Base-by-base conservation (phyloP, 1,140 invertebrate species). In the Phymastichus coffea region DNA sequence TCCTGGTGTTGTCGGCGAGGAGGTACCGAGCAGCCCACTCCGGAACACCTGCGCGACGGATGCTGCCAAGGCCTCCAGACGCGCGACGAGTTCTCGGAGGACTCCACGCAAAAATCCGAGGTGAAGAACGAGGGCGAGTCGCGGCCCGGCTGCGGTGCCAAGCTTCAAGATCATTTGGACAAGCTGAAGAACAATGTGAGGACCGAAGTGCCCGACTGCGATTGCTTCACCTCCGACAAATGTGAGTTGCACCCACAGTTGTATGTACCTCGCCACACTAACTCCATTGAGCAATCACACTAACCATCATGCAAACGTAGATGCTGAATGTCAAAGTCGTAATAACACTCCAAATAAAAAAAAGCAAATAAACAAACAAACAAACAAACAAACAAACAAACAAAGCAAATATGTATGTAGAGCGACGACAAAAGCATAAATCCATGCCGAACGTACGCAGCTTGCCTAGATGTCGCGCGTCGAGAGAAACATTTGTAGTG, bases 151-250 rank as follows among this genome's bases (percentile, higher is more conserved):
- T 58, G 63, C 0, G 48, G 77, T 26, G 82, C 81, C 63, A 85
- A 86, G 65, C 79, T 83, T 57, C 81, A 86, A 66, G 84, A 86
- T 30, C 85, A 86, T 69, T 69, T 86, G 58, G 85, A 87, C 65
- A 84, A 82, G 67, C 70, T 88, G 63, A 85, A 85, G 74, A 88
- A 84, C 68, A 88, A 88, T 75, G 81, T 87, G 23, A 85, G 88
- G 76, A 87, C 87, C 17, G 89, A 93, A 82, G 88, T 92, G 49
- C 91, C 91, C 6, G 86, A 88, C 66, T 94, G 91, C 74, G 86
- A 89, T 71, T 94, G 91, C 79, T 92, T 93, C 77, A 82, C 86
- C 58, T 84, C 88, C 17, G 89, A 92, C 69, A 90, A 91, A 81
- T 81, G 78, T 80, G 72, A 79, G 78, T 80, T 73, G 65, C 15